Percentiles rank a stretch among this genome's conserved stretches.
Conservation (phyloP, 1,140 invertebrate genomes). For the Apis laboriosa region DNA sequence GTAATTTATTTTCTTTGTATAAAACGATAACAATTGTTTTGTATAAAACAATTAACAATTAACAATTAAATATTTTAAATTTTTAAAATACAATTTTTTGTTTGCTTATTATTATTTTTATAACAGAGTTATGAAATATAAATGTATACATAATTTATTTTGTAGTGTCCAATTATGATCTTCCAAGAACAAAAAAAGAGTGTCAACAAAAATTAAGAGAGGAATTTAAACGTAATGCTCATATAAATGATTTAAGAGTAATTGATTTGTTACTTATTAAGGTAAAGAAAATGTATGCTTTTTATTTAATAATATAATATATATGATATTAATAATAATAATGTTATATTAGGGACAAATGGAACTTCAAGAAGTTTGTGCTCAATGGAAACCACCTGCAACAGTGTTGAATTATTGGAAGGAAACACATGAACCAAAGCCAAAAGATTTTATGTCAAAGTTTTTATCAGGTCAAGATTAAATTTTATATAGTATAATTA, state of each 20-base stretch:
- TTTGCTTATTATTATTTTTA: neutral
- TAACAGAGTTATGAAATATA: neutral
- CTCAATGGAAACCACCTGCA: constrained; percentile 93
- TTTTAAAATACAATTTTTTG: neutral
- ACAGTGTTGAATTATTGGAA: constrained; percentile 94
- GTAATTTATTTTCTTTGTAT: neutral
- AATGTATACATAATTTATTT: constrained; percentile 53
- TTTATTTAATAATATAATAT: neutral
- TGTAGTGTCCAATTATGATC: constrained; percentile 89
- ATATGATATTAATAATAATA: neutral
- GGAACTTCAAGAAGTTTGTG: constrained; percentile 93
- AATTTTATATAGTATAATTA: constrained; percentile 36
- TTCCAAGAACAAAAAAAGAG: constrained; percentile 87
- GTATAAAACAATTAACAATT: neutral
- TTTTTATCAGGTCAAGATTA: constrained; percentile 88
- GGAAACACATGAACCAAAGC: constrained; percentile 91
- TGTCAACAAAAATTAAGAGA: constrained; percentile 89
- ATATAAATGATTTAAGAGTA: constrained; percentile 91
- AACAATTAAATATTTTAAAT: neutral
- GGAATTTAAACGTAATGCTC: constrained; percentile 88
- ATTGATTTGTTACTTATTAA: constrained; percentile 96
- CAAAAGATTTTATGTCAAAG: constrained; percentile 95
- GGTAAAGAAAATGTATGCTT: constrained; percentile 81
- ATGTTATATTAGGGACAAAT: constrained; percentile 90
- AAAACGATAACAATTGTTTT: neutral